Conservation (phyloP, 2,888 invertebrate genomes). For the Drosophila merina region DNA sequence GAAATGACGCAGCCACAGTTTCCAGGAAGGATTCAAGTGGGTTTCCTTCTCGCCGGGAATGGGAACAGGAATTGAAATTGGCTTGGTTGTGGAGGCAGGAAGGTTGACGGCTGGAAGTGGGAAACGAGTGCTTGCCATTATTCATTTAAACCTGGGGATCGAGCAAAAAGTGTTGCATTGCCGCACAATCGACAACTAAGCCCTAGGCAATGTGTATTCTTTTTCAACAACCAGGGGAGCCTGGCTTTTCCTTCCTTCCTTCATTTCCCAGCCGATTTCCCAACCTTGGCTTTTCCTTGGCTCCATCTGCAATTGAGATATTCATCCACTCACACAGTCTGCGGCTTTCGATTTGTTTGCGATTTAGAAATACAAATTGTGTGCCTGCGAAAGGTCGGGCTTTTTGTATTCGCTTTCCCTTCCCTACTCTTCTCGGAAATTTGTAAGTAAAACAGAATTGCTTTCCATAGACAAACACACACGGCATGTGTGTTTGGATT, state of each 20-base stretch:
- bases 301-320: slow-evolving; percentile 39
- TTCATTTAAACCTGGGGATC: slow-evolving; percentile 69
- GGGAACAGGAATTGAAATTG: slow-evolving; percentile 40
- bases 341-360: slow-evolving; percentile 69
- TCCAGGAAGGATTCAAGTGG: slow-evolving; percentile 38
- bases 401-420: slow-evolving; percentile 26
- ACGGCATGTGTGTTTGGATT: slow-evolving; percentile 15
- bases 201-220: slow-evolving; percentile 51
- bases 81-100: slow-evolving; percentile 2
- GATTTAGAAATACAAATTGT: slow-evolving; percentile 64
- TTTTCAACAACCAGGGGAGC: slow-evolving; percentile 5
- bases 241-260: too few relatives aligned
- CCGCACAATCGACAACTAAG: slow-evolving; percentile 57
- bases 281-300: neutral
- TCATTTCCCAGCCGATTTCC: neutral
- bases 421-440: slow-evolving; percentile 20
- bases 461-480: slow-evolving; percentile 38
- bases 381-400: slow-evolving; percentile 30
- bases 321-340: slow-evolving; percentile 32
- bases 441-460: slow-evolving; percentile 60
- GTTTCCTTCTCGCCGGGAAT: slow-evolving; percentile 15
- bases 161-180: slow-evolving; percentile 62
- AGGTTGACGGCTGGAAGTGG: slow-evolving; percentile 22
- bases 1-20: slow-evolving; percentile 59
- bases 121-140: slow-evolving; percentile 53